Conservation (phyloP, 35 echinoderm and acorn worm genomes). For the Holothuria glaberrima region DNA sequence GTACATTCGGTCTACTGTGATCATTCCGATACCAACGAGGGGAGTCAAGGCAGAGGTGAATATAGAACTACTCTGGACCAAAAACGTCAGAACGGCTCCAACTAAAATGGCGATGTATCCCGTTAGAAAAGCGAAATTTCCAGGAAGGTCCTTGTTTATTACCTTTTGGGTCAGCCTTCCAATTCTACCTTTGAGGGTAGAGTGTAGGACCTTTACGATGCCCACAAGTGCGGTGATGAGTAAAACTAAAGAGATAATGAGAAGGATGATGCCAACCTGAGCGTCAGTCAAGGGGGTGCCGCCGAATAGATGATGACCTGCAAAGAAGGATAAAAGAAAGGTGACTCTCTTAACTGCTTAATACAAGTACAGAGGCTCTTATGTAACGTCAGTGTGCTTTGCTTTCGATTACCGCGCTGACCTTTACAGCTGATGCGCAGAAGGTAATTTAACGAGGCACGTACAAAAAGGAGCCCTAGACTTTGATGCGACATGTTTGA, state of each 20-base stretch:
- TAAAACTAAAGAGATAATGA: conserved; percentile 60
- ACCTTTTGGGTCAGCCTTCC: conserved; percentile 71
- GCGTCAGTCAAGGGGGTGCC: conserved; percentile 47
- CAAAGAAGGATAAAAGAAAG: conserved; percentile 16
- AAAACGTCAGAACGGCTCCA: conserved; percentile 70
- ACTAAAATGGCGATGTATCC: conserved; percentile 72
- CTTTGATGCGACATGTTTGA: too few relatives aligned
- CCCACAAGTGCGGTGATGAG: conserved; percentile 67
- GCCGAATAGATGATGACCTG: conserved; percentile 74
- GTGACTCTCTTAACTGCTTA: too few relatives aligned
- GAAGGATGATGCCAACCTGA: conserved; percentile 64
- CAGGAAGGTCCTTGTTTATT: conserved; percentile 77
- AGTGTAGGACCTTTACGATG: conserved; percentile 84
- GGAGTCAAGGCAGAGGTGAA: conserved; percentile 86
- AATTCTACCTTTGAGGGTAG: conserved; percentile 67
- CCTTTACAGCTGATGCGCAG: too few relatives aligned
- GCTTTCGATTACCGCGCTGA: too few relatives aligned
- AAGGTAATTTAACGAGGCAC: too few relatives aligned
- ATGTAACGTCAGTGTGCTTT: too few relatives aligned
- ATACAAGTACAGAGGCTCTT: too few relatives aligned
- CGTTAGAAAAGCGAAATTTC: conserved; percentile 53
- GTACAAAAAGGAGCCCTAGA: too few relatives aligned
- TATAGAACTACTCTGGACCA: conserved; percentile 88
- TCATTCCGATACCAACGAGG: conserved; percentile 78
- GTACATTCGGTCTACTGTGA: conserved; percentile 79